Base-by-base conservation (phyloP, 1,140 invertebrate genomes). In the Apis florea region DNA sequence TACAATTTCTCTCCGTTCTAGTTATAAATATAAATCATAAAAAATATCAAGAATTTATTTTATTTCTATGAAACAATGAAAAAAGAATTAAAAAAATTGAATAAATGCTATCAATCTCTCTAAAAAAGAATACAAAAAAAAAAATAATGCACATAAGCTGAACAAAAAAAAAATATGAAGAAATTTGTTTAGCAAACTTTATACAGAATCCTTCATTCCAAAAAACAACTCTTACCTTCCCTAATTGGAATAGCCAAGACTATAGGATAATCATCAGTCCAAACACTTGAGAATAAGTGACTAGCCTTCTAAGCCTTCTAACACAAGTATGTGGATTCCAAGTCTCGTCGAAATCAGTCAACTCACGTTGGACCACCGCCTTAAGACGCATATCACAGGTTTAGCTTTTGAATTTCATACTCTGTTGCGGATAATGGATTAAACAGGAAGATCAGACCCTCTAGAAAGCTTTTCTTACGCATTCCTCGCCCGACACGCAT, bases 401-500 rank as follows among this genome's bases (percentile, higher is more conserved):
- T 40, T 47, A 21, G 10, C 56, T 71, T 61, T 71, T 61, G 71
- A 63, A 47, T 71, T 78, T 79, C 78, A 64, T 64, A n/a, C 2
- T 64, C n/a, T 59, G 66, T 59, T 40, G 53, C 24, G 21, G 17
- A 63, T 26, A 40, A n/a, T 56, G 40, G 69, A 80, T 74, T 66
- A 64, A 74, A 74, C 26, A 31, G 69, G 11, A 61, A n/a, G 10
- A n/a, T 24, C 31, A 9, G 58, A 31, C 13, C 71, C 61, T 66
- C 71, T 80, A 74, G 78, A 74, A 80, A 80, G 78, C 78, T 80
- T 74, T 78, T 66, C 51, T 77, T 81, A 24, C 51, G 59, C 54
- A 63, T 73, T 74, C 26, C 24, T 69, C 51, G 53, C 24, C 6
- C 53, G 69, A 71, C 24, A 71, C 53, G 15, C 49, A 58, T 67